A percentile compares a stretch with the other conserved stretches of the same genome.
Conservation (phyloP, 2,888 invertebrate genomes). For the Napeogenes inachia region DNA sequence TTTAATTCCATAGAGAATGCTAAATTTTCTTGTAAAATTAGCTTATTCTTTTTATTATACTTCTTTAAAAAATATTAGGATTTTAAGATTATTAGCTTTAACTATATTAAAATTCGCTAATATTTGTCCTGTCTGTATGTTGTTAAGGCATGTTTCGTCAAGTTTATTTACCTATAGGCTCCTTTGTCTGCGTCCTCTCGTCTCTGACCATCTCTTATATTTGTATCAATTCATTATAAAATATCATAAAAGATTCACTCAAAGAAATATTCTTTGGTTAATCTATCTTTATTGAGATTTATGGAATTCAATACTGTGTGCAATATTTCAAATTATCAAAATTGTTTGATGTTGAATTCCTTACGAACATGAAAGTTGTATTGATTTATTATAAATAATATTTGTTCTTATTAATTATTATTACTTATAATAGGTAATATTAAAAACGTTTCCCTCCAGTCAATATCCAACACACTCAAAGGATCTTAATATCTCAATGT, state of each 20-base stretch:
- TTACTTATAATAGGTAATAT: background rate
- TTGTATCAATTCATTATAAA: slow-evolving; percentile 31
- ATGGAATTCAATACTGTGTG: background rate
- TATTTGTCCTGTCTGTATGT: slow-evolving; percentile 18
- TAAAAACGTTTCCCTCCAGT: slow-evolving; percentile 36
- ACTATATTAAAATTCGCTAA: background rate
- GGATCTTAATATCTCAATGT: slow-evolving; percentile 75
- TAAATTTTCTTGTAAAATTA: no score
- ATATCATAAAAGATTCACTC: slow-evolving; percentile 22
- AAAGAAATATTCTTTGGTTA: slow-evolving; percentile 16
- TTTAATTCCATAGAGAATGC: no score
- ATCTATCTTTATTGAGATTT: background rate
- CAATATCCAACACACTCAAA: slow-evolving; percentile 57
- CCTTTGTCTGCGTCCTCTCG: slow-evolving; percentile 36
- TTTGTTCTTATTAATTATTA: no score
- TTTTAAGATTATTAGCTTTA: background rate
- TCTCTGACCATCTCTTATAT: slow-evolving; percentile 33
- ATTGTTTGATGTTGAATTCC: background rate
- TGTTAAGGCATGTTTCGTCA: slow-evolving; percentile 32
- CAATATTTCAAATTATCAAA: background rate
- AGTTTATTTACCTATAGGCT: slow-evolving; percentile 41
- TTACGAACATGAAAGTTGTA: no score
- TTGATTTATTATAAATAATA: no score
- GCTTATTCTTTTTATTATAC: background rate
- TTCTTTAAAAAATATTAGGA: background rate